phyloP scores from a whole-genome alignment of 2,888 invertebrate species.

The Drosophila subsilvestris region DNA sequence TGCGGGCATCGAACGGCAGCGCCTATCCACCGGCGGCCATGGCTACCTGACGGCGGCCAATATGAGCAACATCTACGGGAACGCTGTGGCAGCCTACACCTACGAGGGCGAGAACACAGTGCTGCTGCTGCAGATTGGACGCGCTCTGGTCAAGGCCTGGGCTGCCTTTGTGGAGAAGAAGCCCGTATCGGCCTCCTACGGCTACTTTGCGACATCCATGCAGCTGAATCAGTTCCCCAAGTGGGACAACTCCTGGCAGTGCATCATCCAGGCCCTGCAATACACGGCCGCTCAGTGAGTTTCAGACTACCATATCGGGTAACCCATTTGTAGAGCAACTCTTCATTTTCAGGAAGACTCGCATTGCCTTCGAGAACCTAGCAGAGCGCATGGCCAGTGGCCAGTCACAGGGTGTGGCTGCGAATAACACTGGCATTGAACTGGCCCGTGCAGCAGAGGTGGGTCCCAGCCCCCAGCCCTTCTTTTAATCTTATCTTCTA shows the following conservation, averaged over 20 bases:
- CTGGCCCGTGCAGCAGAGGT: constrained; percentile 91
- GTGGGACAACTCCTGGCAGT: constrained; percentile 80
- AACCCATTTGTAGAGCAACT: constrained; percentile 39
- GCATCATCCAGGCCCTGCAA: constrained; percentile 84
- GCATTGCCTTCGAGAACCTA: constrained; percentile 88
- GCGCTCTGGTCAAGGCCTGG: constrained; percentile 92
- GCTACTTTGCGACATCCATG: constrained; percentile 85
- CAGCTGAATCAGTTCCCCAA: constrained; percentile 55
- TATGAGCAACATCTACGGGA: constrained; percentile 92
- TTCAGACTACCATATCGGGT: not conserved
- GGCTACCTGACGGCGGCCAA: constrained; percentile 95
- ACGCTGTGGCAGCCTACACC: constrained; percentile 93
- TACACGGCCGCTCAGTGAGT: constrained; percentile 85
- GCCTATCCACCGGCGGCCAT: constrained; percentile 97
- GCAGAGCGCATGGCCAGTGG: constrained; percentile 88
- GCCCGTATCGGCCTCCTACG: constrained; percentile 87
- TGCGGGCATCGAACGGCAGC: constrained; percentile 91
- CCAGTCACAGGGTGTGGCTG: constrained; percentile 89
- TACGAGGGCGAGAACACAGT: constrained; percentile 99
- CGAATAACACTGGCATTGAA: constrained; percentile 93
- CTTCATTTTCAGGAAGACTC: constrained; percentile 87
- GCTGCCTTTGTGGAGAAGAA: constrained; percentile 87
- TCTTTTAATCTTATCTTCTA: too few relatives aligned
- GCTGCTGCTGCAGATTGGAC: constrained; percentile 93
- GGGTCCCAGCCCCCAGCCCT: too few relatives aligned